Evolutionary conservation across 2,797 vertebrate genomes (phyloP).

Genomic region (Sebastes nivosus): DNA sequence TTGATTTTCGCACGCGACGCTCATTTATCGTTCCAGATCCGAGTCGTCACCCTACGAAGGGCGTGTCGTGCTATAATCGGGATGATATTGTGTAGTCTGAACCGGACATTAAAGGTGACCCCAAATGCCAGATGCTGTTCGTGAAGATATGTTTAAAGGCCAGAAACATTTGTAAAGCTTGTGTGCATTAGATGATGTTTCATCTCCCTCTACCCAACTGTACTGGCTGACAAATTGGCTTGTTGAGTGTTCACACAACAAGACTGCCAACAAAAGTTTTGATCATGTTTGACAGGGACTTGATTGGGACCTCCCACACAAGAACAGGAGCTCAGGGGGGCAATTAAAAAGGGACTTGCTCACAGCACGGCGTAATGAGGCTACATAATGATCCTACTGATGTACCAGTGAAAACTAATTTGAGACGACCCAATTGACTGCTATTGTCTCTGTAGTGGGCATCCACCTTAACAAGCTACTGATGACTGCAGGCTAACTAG

Average conservation of each 20-base stretch:
- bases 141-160: not conserved
- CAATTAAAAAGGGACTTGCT: not conserved
- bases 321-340: not conserved
- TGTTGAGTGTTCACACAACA: not conserved
- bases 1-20: too few species aligned
- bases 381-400: not conserved
- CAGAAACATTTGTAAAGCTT: not conserved
- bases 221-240: not conserved
- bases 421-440: not conserved
- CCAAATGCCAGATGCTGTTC: not conserved
- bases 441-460: not conserved
- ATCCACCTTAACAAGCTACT: not conserved
- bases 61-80: too few species aligned
- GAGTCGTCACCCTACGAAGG: too few species aligned
- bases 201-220: not conserved
- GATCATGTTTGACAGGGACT: not conserved
- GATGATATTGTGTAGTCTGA: too few species aligned
- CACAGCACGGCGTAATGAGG: not conserved
- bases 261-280: not conserved
- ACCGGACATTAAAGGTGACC: not conserved
- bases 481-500: not conserved
- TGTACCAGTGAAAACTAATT: not conserved
- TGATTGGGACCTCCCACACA: not conserved
- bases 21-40: too few species aligned
- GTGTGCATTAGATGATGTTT: not conserved